Evolutionary conservation across 1,140 invertebrate genomes (phyloP).

Genomic region (Phocides pigmalion): DNA sequence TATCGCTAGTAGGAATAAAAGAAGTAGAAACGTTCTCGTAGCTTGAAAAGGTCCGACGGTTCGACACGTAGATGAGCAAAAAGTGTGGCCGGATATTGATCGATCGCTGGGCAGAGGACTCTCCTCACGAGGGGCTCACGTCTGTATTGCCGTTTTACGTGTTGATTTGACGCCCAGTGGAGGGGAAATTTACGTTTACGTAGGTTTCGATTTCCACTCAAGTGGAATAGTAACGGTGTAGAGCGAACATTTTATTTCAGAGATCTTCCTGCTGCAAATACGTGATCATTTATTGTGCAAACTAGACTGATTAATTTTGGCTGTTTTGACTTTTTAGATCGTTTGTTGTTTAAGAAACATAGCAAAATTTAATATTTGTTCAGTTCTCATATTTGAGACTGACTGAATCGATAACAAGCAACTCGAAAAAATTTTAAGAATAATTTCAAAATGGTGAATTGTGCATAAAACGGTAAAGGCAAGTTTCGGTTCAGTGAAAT

Average conservation of each 20-base stretch:
- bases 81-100: conserved; percentile 8
- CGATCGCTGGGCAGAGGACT: conserved; percentile 11
- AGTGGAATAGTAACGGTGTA: conserved; percentile 13
- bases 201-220: conserved; percentile 9
- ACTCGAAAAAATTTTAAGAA: no score
- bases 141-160: background rate
- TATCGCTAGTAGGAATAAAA: background rate
- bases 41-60: background rate
- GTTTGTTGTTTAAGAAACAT: no score
- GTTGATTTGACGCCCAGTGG: conserved; percentile 5
- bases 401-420: no score
- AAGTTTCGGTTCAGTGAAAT: conserved; percentile 18
- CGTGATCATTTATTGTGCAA: no score
- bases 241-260: background rate
- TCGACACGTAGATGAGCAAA: conserved; percentile 9
- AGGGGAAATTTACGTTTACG: conserved; percentile 13
- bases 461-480: conserved; percentile 11
- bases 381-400: no score
- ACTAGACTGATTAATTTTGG: no score
- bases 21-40: background rate
- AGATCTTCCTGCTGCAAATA: no score
- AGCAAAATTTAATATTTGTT: no score
- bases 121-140: conserved; percentile 12
- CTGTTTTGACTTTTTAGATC: no score
- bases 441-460: conserved; percentile 12